Evolutionary conservation across 1,140 invertebrate species (phyloP), one percentile per base, ranked within the genome.

Genomic region (Rhagoletis zephyria): DNA sequence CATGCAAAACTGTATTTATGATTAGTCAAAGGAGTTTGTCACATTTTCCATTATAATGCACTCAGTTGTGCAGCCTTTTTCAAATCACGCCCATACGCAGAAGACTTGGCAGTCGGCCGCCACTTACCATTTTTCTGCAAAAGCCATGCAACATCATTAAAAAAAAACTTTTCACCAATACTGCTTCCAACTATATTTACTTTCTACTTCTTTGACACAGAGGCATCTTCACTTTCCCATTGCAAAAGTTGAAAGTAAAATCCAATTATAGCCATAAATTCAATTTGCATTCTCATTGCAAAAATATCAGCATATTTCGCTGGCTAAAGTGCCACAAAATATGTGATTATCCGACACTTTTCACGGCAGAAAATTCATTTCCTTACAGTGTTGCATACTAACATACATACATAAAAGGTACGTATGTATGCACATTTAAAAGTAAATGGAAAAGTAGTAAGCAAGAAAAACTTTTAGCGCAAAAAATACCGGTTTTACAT

Each of bases 401-500:
- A 63, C 10, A 63, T 63, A 63, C 10, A 67, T 67, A 42, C 12
- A 59, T n/a, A 56, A 10, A 30, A 30, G 30, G 30, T 30, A 30
- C 30, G 30, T 30, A 30, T 30, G 30, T 30, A 30, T 30, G 30
- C 30, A 30, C 30, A 0, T 30, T 30, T 30, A 30, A 30, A 81
- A 56, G 74, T 42, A 81, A 51, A 56, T 81, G 48, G 74, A 81
- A 81, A 81, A 56, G 51, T 81, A 51, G 3, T 81, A 81, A 81
- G 30, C 30, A 81, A 19, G 74, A 81, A 81, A 81, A 74, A n/a
- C 48, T 56, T n/a, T n/a, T 56, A 30, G 48, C 74, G 48, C 48
- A 19, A 30, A 45, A 77, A 81, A 81, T 56, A 81, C 74, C 74
- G 48, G 74, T 81, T 81, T n/a, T 30, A 81, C 48, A 81, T 81